Evolutionary conservation across 2,888 invertebrate genomes (phyloP), one percentile per base, ranked within the genome.

Genomic region (Periphyllus acericola): DNA sequence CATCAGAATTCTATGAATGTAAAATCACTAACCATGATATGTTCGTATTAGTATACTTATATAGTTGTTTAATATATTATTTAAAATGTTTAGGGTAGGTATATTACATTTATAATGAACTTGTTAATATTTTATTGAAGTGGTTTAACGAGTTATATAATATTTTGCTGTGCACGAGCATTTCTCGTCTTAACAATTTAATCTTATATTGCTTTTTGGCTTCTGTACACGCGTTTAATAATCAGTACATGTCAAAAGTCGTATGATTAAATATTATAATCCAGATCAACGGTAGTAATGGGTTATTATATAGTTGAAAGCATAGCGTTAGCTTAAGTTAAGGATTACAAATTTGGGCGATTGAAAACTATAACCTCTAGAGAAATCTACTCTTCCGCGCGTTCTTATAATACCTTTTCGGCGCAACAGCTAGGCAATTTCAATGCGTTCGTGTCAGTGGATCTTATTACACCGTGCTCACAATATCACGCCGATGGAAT

Each of bases 371-470:
- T 34, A 32, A 46, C 25, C 71, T 40, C 36, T 25, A 72, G 52
- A 46, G 34, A 34, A 66, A 72, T 68, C 14, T 52, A 52, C 46
- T 71, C 25, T 52, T 52, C 32, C 3, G n/a, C 3, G n/a, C 17
- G 52, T 29, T 82, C 71, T 81, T 66, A 32, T 34, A 5, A 60
- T 21, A 5, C 66, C 25, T 76, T 9, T 60, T 84, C 91, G 89
- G 93, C 93, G 91, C 93, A 93, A 75, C 92, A 93, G n/a, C 92
- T 92, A 90, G 90, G 90, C 89, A 90, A 90, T 83, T 74, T 88
- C 40, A 90, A 90, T 88, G 85, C 90, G 40, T 90, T 89, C 25
- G 90, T 90, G 91, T 90, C 90, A 81, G 89, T 89, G 55, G 40
- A 88, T 66, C 21, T 29, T 34, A 2, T 32, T 21, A 71, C 5